These are phyloP conservation scores for Morone saxatilis DNA, from an alignment of 2,113 vertebrate genomes.

Conservation along the genomic window DNA sequence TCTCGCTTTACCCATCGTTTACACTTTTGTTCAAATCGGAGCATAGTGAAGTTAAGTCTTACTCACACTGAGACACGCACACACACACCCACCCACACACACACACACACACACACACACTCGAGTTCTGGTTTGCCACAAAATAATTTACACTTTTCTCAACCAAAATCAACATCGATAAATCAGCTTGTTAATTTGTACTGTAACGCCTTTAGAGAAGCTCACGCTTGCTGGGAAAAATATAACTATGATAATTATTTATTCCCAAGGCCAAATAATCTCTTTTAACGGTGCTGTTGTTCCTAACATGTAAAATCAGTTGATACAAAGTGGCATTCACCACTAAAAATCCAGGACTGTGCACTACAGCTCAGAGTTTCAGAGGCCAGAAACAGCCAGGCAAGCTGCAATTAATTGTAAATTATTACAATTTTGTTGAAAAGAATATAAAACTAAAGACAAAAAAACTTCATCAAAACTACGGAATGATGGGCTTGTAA, in stretches of 20 bases:
- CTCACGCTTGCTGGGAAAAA: not conserved
- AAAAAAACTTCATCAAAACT: not conserved
- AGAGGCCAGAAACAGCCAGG: conserved; percentile 16
- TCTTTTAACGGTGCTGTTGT: conserved; percentile 16
- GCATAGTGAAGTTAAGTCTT: not conserved
- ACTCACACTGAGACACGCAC: not conserved
- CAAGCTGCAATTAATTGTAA: not conserved
- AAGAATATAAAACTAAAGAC: not conserved
- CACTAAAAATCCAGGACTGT: not conserved
- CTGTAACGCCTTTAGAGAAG: not conserved
- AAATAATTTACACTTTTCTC: conserved; percentile 20
- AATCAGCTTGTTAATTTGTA: not conserved
- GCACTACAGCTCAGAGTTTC: not conserved
- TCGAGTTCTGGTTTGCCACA: not conserved
- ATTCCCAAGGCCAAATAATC: not conserved
- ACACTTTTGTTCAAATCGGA: not conserved
- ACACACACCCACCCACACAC: not conserved
- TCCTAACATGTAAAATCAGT: conserved; percentile 32
- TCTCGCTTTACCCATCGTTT: conserved; percentile 2
- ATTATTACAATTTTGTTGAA: not conserved
- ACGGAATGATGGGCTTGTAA: not conserved
- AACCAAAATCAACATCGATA: not conserved
- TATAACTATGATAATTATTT: not conserved
- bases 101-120: conserved; percentile 11
- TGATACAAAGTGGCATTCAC: conserved; percentile 40